Evolutionary conservation across 2,888 invertebrate species (phyloP), one percentile per base, ranked within the genome.

Genomic region (Agrotis segetum): DNA sequence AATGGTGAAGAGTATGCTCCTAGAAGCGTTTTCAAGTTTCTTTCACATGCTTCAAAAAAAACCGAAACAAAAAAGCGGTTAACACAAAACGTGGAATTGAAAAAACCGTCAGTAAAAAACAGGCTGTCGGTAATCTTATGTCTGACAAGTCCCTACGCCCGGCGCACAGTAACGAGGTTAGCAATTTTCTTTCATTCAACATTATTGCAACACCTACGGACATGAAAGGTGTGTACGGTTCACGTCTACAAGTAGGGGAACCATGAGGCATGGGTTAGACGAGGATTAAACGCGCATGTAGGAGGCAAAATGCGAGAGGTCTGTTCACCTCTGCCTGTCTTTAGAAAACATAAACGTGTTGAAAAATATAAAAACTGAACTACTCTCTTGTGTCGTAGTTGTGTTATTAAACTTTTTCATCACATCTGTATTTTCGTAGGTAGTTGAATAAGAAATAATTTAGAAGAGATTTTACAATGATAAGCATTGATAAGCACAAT

Each of bases 101-200:
- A 66, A 74, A 34, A 49, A 60, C 17, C n/a, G 29, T 21, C 21
- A 24, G 60, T 19, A 74, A 56, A 66, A 74, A 60, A 66, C 62
- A 52, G 34, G 50, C 53, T 56, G 55, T 55, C 29, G 21, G 60
- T 64, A 67, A 74, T 71, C 53, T 69, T 55, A 73, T 50, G 59
- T 68, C 65, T 72, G 72, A 71, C 76, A 74, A 71, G 74, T 47
- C 47, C 62, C 60, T 69, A 47, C 64, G 47, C 65, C 65, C 49
- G 7, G 58, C 50, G 61, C 52, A 49, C 68, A 62, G 67, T 81
- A 74, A 82, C 74, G 71, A 77, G 75, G 84, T 81, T 79, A 75
- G 81, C 72, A 81, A 85, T 85, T 85, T 83, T 83, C 83, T 81
- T 80, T 81, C 78, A 85, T 84, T 81, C 76, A 79, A 79, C 75